Base-by-base conservation (phyloP, 30 jellyfish, hydroid and myxozoan genomes). In the Sanderia malayensis region DNA sequence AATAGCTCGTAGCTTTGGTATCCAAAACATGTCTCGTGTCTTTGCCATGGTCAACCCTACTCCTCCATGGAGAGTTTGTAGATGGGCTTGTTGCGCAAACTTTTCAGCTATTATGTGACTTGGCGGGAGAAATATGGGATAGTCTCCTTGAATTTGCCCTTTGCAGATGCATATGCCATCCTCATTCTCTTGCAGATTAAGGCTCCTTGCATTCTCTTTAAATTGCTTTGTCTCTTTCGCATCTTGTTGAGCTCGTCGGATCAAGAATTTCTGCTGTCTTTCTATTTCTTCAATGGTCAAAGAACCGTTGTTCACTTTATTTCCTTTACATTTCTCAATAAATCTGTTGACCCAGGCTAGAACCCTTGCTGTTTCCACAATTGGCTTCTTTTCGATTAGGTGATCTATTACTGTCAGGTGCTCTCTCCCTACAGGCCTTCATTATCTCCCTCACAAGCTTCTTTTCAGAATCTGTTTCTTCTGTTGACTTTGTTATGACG, bases 91-190 rank as follows among this genome's bases (percentile, higher is more conserved):
- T 26, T 46, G 28, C 10, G 47, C 46, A 6, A 70, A 3, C 77
- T 44, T 46, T 28, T 20, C 78, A 13, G 78, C 11, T 7, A 49
- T 3, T 18, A 20, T 9, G 18, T 19, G 11, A 7, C 28, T 49
- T 8, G 81, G 72, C 19, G 81, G 79, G 52, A 46, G 28, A 31
- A 19, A 70, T 9, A 13, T 20, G 3, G 83, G 83, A 31, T 44
- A 49, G 21, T 21, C 78, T 44, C 83, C 83, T 70, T 70, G 83
- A 20, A 70, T 70, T 70, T 55, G 8, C 18, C 67, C 76, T 23
- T 25, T 22, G 76, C 76, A 63, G 7, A 17, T 25, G 18, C 8
- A 8, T 10, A 63, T 30, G 67, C 24, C 67, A 7, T 30, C 23
- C 9, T 24, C 66, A 11, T 63, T 17, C 67, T 21, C 19, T 30